Evolutionary conservation across 2,797 vertebrate species (phyloP).

Genomic region (Syndactyla subalaris): DNA sequence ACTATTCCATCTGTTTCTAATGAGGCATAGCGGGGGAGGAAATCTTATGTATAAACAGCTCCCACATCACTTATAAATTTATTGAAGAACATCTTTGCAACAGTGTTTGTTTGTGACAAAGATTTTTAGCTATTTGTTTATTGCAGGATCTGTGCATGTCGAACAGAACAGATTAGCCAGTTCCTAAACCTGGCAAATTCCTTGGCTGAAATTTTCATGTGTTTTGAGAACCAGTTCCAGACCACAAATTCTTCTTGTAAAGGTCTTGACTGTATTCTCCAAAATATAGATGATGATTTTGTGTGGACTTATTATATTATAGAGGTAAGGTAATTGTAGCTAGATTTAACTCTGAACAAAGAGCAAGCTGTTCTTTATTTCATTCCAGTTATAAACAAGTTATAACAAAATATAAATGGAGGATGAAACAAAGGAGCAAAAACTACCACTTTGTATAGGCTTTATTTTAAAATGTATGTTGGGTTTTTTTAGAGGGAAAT

Average conservation of each 20-base stretch:
- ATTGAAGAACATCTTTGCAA: background rate
- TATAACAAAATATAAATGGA: conserved; percentile 5
- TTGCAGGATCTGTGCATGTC: background rate
- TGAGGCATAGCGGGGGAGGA: conserved; percentile 9
- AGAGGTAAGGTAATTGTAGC: background rate
- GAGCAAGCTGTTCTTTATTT: background rate
- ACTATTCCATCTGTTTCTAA: conserved; percentile 38
- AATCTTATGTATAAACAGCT: conserved; percentile 19
- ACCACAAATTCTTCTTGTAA: background rate
- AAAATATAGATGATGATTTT: background rate
- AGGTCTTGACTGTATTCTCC: background rate
- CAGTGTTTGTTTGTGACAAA: background rate
- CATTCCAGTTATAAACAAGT: background rate
- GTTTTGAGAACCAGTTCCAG: background rate
- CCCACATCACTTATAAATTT: background rate
- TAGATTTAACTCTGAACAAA: background rate
- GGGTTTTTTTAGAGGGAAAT: conserved; percentile 63
- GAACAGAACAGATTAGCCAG: background rate
- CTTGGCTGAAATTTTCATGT: background rate
- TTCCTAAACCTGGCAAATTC: background rate
- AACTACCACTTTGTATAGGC: background rate
- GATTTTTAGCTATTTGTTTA: background rate
- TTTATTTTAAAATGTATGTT: conserved; percentile 26
- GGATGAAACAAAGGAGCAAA: background rate
- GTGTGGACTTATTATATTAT: background rate